phyloP scores from a whole-genome alignment of 2,797 vertebrate species.

The Eurystomus glaucurus region DNA sequence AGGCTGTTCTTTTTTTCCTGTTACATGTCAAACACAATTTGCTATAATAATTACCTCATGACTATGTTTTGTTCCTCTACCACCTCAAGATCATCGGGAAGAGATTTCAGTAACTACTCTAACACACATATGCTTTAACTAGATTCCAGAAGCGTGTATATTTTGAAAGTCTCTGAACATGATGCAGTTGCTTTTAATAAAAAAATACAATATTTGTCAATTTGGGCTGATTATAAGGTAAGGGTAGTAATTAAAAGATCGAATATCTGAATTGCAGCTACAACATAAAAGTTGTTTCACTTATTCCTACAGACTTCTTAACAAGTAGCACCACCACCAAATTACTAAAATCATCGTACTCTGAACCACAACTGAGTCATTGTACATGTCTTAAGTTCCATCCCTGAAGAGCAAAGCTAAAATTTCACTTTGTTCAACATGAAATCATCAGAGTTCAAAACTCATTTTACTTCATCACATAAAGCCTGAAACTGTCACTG shows the following conservation, averaged over 20 bases:
- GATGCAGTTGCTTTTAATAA: neutral
- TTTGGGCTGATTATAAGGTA: neutral
- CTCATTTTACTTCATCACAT: neutral
- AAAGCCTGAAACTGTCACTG: constrained; percentile 1
- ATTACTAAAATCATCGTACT: neutral
- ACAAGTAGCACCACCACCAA: neutral
- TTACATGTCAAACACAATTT: neutral
- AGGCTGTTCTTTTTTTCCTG: neutral
- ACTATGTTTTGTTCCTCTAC: neutral
- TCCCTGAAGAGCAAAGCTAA: constrained; percentile 45
- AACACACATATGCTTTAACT: neutral
- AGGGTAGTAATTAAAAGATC: neutral
- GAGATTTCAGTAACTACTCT: neutral
- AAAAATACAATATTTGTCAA: neutral
- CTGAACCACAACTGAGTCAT: constrained; percentile 50
- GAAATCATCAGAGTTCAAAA: constrained; percentile 15
- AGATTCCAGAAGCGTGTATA: neutral
- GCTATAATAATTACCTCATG: neutral
- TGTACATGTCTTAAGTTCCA: neutral
- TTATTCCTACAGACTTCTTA: neutral
- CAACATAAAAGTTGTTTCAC: neutral
- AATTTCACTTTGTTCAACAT: constrained; percentile 35
- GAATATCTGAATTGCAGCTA: neutral
- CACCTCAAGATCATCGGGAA: neutral
- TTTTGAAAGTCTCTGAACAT: neutral